Evolutionary conservation across 1,140 invertebrate genomes (phyloP), one percentile per base, ranked within the genome.

Genomic region (Eueides isabella): DNA sequence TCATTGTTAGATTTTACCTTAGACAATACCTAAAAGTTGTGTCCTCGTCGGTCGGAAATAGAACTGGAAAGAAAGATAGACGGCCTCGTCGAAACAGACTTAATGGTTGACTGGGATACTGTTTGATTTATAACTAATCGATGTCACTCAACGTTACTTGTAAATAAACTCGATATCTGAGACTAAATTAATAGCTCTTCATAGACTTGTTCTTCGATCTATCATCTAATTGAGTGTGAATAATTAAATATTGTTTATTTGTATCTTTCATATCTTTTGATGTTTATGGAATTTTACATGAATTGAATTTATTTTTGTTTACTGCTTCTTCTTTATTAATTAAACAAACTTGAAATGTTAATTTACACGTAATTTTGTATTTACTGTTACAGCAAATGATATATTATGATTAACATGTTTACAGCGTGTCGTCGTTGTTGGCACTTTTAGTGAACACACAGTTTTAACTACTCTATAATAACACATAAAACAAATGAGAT

Each of bases 41-140:
- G 79, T 84, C 75, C 64, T 77, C 61, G 61, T 55, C 74, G 55
- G 62, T 80, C 75, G 75, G 79, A 81, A 85, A 81, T 85, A 79
- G 76, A 80, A 82, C 67, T 79, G 75, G 78, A 80, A 84, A 85
- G 78, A 81, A 82, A 84, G 80, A 85, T 79, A 78, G 79, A 84
- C 75, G 79, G 76, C 75, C 73, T 75, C 67, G 77, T 72, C 74
- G 73, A 82, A 79, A 84, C 68, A 71, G 67, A 81, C 72, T 80
- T 79, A 80, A 82, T 80, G 75, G 69, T 75, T 41, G 74, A 77
- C 30, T 76, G 71, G 76, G 72, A 77, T 71, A 72, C 73, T 77
- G 74, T 84, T 84, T 84, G 78, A 84, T 78, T 79, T 82, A 84
- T 80, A 79, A 75, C 70, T 63, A 75, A 76, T 76, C 77, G 75